Percentiles rank a stretch among this genome's conserved stretches.
phyloP scores from a whole-genome alignment of 2,113 vertebrate species.

The Brachyistius frenatus region DNA sequence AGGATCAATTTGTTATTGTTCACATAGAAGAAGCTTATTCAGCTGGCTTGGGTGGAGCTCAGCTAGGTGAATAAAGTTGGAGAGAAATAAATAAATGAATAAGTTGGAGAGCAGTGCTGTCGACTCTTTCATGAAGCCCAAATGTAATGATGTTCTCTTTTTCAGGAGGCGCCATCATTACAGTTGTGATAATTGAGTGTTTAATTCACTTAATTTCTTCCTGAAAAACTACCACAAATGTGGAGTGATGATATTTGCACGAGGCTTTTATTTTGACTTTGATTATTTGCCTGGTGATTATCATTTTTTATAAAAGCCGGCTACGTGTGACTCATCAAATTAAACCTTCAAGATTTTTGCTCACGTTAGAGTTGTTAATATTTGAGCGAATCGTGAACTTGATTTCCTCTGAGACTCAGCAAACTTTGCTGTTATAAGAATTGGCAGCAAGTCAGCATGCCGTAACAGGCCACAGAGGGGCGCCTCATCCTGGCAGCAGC shows the following conservation, averaged over 20 bases:
- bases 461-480: neutral
- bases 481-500: neutral
- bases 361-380: constrained; percentile 27
- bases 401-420: constrained; percentile 54
- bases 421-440: constrained; percentile 1
- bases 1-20: no score
- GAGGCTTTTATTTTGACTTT: constrained; percentile 26
- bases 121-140: neutral
- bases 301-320: constrained; percentile 16
- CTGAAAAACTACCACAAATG: neutral
- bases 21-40: no score
- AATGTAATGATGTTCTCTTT: constrained; percentile 47
- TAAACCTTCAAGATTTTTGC: constrained; percentile 3
- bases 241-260: constrained; percentile 9
- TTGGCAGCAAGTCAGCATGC: constrained; percentile 17
- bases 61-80: no score
- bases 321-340: constrained; percentile 26
- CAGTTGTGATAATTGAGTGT: constrained; percentile 11
- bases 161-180: constrained; percentile 15
- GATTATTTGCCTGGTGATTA: constrained; percentile 8
- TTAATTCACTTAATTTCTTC: constrained; percentile 23
- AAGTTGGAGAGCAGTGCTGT: no score
- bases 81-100: no score
- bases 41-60: no score
- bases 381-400: constrained; percentile 35